Base-by-base conservation (phyloP, 2,888 invertebrate species). In the Cephalotes varians region DNA sequence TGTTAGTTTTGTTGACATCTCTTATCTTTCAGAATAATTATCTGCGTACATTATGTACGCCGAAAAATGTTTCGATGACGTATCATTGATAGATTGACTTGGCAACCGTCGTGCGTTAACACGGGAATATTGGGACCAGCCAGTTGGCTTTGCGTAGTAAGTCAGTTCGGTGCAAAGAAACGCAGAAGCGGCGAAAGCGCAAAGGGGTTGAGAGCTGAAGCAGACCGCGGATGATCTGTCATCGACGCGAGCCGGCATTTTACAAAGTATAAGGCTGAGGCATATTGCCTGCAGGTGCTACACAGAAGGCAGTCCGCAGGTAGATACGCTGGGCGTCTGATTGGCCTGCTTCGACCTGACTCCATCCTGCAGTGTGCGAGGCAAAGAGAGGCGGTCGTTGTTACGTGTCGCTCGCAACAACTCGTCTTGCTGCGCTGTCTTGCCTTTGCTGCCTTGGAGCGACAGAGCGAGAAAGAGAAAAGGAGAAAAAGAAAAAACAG, bases 241-340 rank as follows among this genome's bases (percentile, higher is more conserved):
- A 90, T 90, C 91, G 91, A 84, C 71, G 86, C 85, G 83, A 83
- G 90, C 88, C 92, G 91, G 90, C 91, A 87, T 92, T 90, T 91
- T 90, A 93, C 92, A 92, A 92, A 92, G 92, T 92, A 90, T 87
- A 90, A 90, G 87, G 83, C 85, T 76, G 69, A 72, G 80, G 72
- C 81, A 86, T 72, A 89, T 85, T 88, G 89, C 89, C 91, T 89
- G 92, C 93, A 93, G 93, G 94, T 94, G 94, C 91, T 91, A 90
- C 89, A 91, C 90, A 90, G 91, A 92, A 91, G 90, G 92, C 91
- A 90, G 91, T 91, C 91, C 90, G 90, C 92, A 92, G 93, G 93
- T 92, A 92, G 90, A 92, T 90, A 91, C 90, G 92, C 93, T 93
- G 93, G 92, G 88, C 91, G 92, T 92, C 94, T 93, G 94, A 94